These are phyloP conservation scores for Calephelis virginiensis DNA, from an alignment of 1,140 invertebrate genomes.

Conservation along the genomic window DNA sequence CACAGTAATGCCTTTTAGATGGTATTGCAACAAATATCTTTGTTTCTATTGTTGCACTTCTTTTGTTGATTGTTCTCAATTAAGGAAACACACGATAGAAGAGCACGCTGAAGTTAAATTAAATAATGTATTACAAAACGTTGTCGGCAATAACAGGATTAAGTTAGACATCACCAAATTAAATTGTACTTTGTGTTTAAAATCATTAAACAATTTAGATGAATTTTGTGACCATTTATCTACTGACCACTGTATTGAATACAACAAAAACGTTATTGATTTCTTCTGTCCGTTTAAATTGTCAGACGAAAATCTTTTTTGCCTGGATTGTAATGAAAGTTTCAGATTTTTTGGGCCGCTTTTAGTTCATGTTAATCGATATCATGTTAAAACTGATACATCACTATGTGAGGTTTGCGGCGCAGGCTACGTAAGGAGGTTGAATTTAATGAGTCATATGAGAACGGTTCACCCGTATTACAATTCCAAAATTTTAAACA, in stretches of 20 bases:
- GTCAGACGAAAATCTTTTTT: conserved; percentile 37
- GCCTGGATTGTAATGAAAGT: conserved; percentile 37
- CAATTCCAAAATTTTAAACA: conserved; percentile 1
- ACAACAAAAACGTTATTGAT: conserved; percentile 30
- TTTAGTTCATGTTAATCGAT: conserved; percentile 38
- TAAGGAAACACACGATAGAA: conserved; percentile 28
- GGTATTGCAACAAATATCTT: conserved; percentile 51
- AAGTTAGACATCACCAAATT: conserved; percentile 42
- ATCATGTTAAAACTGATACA: conserved; percentile 36
- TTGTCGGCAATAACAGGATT: conserved; percentile 20
- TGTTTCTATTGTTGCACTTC: conserved; percentile 55
- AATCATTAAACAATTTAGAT: conserved; percentile 28
- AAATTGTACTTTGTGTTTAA: conserved; percentile 38
- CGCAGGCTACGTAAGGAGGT: conserved; percentile 33
- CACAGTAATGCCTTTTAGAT: conserved; percentile 55
- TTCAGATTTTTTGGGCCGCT: conserved; percentile 48
- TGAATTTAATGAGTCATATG: conserved; percentile 27
- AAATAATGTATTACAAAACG: conserved; percentile 23
- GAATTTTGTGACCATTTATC: conserved; percentile 38
- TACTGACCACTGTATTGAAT: conserved; percentile 27
- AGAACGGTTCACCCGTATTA: conserved; percentile 24
- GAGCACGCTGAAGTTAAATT: conserved; percentile 32
- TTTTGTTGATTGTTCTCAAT: conserved; percentile 37
- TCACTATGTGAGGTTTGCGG: conserved; percentile 47
- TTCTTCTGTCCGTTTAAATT: conserved; percentile 36